phyloP scores from a whole-genome alignment of 2,888 invertebrate species.

The Achlya flavicornis region DNA sequence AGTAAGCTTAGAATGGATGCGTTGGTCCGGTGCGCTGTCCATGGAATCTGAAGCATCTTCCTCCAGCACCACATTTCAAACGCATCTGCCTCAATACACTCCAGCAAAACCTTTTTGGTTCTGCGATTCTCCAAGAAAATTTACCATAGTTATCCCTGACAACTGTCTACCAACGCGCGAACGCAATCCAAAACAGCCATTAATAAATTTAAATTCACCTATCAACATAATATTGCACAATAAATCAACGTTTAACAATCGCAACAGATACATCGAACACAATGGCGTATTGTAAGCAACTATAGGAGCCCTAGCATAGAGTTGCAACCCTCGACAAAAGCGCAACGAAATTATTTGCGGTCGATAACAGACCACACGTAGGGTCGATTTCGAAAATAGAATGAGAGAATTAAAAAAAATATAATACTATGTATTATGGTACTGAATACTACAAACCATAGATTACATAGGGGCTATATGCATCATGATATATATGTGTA shows the following conservation, averaged over 20 bases:
- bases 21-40: too few relatives aligned
- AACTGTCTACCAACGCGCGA: background rate
- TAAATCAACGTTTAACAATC: conserved; percentile 39
- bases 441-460: background rate
- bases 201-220: conserved; percentile 35
- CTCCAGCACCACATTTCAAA: too few relatives aligned
- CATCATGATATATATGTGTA: too few relatives aligned
- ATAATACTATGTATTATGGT: background rate
- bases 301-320: conserved; percentile 30
- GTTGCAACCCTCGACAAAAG: conserved; percentile 42
- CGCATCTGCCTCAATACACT: too few relatives aligned
- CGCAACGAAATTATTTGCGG: conserved; percentile 39
- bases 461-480: background rate
- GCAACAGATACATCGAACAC: conserved; percentile 25
- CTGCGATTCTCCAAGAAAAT: too few relatives aligned
- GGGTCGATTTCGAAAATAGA: conserved; percentile 21
- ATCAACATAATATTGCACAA: conserved; percentile 38
- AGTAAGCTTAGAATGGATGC: too few relatives aligned
- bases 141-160: background rate
- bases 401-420: background rate
- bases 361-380: conserved; percentile 44
- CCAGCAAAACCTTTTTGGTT: too few relatives aligned
- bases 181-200: conserved; percentile 16
- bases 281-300: conserved; percentile 29
- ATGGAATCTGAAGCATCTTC: too few relatives aligned